phyloP scores from a whole-genome alignment of 92 coral and sea anemone species.

The Zoanthus solanderi region DNA sequence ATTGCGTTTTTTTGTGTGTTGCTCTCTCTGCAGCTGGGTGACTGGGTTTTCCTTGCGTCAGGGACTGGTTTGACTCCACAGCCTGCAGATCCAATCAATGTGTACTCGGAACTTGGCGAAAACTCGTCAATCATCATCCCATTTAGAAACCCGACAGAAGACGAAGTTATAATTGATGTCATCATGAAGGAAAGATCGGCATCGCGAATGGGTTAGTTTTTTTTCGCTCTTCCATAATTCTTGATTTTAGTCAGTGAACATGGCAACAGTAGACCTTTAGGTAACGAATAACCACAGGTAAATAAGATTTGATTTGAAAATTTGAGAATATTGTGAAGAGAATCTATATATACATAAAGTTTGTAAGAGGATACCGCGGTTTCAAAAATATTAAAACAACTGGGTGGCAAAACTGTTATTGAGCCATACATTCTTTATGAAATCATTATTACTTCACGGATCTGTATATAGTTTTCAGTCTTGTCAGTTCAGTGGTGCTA shows the following conservation, averaged over 20 bases:
- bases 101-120: conserved; percentile 89
- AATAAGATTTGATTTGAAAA: background rate
- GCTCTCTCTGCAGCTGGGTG: conserved; percentile 75
- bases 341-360: too few species aligned
- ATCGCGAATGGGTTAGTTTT: conserved; percentile 70
- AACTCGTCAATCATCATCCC: conserved; percentile 92
- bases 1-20: background rate
- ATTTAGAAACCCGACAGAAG: conserved; percentile 94
- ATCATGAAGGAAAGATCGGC: conserved; percentile 82
- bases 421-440: too few species aligned
- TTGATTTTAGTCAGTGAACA: too few species aligned
- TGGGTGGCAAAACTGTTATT: too few species aligned
- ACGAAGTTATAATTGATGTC: conserved; percentile 89
- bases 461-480: too few species aligned
- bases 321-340: too few species aligned
- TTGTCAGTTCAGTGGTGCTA: too few species aligned
- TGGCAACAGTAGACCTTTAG: too few species aligned
- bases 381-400: too few species aligned
- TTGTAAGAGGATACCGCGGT: too few species aligned
- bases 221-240: background rate
- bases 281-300: background rate
- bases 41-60: conserved; percentile 91
- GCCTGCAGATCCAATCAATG: conserved; percentile 81
- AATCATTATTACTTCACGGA: too few species aligned
- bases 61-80: conserved; percentile 97